phyloP scores from a whole-genome alignment of 1,140 invertebrate species.

The Trichonephila clavata region DNA sequence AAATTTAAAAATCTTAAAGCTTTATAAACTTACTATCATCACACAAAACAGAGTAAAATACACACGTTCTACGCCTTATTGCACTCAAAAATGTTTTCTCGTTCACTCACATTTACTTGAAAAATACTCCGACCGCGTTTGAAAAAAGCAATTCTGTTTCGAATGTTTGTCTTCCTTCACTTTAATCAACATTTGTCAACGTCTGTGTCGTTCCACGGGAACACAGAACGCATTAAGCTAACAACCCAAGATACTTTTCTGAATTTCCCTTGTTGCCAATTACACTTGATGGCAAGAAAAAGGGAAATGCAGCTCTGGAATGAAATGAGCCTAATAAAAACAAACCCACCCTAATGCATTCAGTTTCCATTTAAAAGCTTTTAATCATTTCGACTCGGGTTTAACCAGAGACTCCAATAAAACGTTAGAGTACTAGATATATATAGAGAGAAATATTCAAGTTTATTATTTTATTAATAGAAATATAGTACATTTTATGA shows the following conservation, averaged over 20 bases:
- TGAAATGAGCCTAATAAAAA: background rate
- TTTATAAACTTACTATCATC: background rate
- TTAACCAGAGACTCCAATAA: too few species aligned
- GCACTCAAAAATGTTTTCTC: too few species aligned
- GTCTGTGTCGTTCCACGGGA: background rate
- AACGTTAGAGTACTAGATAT: too few species aligned
- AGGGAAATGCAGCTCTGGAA: background rate
- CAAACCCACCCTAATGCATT: background rate
- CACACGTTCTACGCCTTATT: background rate
- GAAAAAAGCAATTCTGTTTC: background rate
- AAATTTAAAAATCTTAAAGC: background rate
- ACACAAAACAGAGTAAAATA: background rate
- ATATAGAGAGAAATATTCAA: too few species aligned
- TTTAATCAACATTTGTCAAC: background rate
- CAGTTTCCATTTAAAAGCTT: background rate
- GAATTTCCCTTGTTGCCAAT: background rate
- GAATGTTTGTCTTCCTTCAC: background rate
- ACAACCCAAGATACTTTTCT: background rate
- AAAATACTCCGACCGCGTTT: background rate
- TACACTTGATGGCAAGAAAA: background rate
- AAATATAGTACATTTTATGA: too few species aligned
- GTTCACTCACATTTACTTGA: too few species aligned
- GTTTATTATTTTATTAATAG: too few species aligned
- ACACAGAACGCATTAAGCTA: background rate
- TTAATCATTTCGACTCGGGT: background rate